Percentiles rank a stretch among this genome's conserved stretches.
Evolutionary conservation across 2,888 invertebrate species (phyloP).

Genomic region (Pristionchus arcanus): DNA sequence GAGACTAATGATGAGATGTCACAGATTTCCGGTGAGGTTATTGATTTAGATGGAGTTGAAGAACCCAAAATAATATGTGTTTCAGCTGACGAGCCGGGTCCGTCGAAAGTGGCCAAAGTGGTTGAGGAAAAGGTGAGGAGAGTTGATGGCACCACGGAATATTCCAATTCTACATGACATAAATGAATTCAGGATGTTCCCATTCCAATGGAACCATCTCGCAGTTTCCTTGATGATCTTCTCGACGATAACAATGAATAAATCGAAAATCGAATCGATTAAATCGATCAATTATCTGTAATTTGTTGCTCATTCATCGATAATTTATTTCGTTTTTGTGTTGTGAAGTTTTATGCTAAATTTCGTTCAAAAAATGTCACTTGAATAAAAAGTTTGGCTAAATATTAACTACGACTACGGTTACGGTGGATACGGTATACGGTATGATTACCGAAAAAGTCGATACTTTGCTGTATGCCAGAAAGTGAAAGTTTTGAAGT

Average conservation of each 20-base stretch:
- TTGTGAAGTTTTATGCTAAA: constrained; percentile 6
- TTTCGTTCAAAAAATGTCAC: background rate
- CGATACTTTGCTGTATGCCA: background rate
- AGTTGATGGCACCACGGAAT: too few species aligned
- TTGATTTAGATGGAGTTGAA: background rate
- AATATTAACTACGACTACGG: background rate
- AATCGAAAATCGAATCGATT: background rate
- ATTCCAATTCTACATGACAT: too few species aligned
- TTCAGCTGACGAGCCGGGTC: background rate
- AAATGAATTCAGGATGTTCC: too few species aligned
- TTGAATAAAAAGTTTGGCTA: background rate
- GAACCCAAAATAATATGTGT: background rate
- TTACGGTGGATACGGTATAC: background rate
- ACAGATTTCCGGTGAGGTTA: background rate
- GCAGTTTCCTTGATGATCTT: background rate
- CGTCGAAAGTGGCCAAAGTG: too few species aligned
- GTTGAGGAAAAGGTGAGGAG: too few species aligned
- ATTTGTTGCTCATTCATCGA: background rate
- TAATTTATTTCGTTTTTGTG: background rate
- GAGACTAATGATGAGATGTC: background rate
- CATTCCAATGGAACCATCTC: background rate
- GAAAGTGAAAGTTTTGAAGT: background rate
- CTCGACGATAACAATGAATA: background rate
- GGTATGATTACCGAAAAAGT: background rate
- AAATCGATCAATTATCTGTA: background rate